Percentiles rank a stretch among this genome's conserved stretches.
phyloP scores from a whole-genome alignment of 2,113 vertebrate species.

The Redunca redunca region DNA sequence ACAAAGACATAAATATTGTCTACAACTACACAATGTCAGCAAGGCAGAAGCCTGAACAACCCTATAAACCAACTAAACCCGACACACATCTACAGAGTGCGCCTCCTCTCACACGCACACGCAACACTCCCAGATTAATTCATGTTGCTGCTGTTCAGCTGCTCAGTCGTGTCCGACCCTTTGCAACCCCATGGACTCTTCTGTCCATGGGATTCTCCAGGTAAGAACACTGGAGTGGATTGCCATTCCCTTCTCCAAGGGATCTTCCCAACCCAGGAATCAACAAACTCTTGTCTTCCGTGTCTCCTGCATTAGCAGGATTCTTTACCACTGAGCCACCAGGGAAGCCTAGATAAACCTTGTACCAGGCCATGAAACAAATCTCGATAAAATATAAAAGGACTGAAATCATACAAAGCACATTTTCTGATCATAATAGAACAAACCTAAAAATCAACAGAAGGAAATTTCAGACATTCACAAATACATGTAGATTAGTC shows the following conservation, averaged over 20 bases:
- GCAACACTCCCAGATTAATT: not conserved
- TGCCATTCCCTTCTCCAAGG: not conserved
- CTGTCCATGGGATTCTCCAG: not conserved
- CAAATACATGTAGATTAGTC: not conserved
- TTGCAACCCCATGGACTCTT: not conserved
- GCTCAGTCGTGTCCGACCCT: not conserved
- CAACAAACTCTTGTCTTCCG: not conserved
- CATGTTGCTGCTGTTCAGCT: not conserved
- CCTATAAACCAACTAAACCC: not conserved
- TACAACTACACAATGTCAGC: not conserved
- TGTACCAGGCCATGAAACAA: not conserved
- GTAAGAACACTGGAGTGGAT: not conserved
- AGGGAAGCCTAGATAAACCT: not conserved
- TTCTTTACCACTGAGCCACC: not conserved
- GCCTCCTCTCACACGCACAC: not conserved
- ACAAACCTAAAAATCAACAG: not conserved
- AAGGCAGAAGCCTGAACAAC: not conserved
- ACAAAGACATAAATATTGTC: not conserved
- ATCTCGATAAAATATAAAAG: not conserved
- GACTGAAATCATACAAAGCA: not conserved
- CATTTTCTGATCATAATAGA: not conserved
- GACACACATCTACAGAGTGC: not conserved
- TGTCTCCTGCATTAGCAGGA: not conserved
- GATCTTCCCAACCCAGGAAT: not conserved
- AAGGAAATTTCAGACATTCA: slow-evolving; percentile 13